These are phyloP conservation scores for Dryomyza anilis DNA, from an alignment of 2,888 invertebrate genomes.

Conservation along the genomic window DNA sequence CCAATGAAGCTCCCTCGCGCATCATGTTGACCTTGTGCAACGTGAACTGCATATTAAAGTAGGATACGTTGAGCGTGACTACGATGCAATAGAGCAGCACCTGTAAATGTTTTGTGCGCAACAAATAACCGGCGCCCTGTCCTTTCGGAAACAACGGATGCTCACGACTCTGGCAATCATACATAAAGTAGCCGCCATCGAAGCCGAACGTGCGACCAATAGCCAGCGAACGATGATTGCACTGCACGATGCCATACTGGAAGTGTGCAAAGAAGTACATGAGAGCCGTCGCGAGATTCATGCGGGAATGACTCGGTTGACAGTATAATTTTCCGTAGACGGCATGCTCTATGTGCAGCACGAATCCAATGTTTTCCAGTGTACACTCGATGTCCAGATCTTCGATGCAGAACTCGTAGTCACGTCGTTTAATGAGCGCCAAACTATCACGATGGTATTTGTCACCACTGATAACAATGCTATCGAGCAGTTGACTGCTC, in stretches of 20 bases:
- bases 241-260: slow-evolving; percentile 65
- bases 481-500: slow-evolving; percentile 69
- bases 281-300: slow-evolving; percentile 70
- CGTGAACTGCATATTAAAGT: slow-evolving; percentile 65
- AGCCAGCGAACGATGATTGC: slow-evolving; percentile 64
- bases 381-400: slow-evolving; percentile 65
- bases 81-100: slow-evolving; percentile 69
- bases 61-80: slow-evolving; percentile 66
- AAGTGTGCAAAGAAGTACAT: slow-evolving; percentile 67
- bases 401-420: slow-evolving; percentile 66
- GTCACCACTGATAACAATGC: slow-evolving; percentile 67
- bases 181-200: slow-evolving; percentile 69
- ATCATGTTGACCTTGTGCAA: slow-evolving; percentile 59
- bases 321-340: slow-evolving; percentile 69
- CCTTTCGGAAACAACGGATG: slow-evolving; percentile 67
- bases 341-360: slow-evolving; percentile 65
- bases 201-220: slow-evolving; percentile 61
- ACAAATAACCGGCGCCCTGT: slow-evolving; percentile 66
- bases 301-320: slow-evolving; percentile 58
- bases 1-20: slow-evolving; percentile 41
- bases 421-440: slow-evolving; percentile 61
- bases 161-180: slow-evolving; percentile 69
- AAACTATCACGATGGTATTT: slow-evolving; percentile 65
- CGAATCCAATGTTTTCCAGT: slow-evolving; percentile 67
- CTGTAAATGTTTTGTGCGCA: slow-evolving; percentile 67